Evolutionary conservation across 2,888 invertebrate genomes (phyloP).

Genomic region (Psylliodes chrysocephalus): DNA sequence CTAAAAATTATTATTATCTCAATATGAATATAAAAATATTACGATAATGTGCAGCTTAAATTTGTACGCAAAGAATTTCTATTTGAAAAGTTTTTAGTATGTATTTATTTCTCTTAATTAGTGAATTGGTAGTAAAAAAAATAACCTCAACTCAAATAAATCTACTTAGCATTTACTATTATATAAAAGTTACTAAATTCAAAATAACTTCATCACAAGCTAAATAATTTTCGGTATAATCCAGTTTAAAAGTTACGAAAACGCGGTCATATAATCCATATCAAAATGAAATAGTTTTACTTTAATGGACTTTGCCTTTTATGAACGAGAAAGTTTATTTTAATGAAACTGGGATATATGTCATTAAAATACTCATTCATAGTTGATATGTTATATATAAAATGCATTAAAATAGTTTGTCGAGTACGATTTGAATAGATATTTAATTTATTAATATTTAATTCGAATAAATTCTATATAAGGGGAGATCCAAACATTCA

Average conservation of each 20-base stretch:
- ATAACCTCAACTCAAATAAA: too few relatives aligned
- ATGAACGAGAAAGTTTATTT: slow-evolving; percentile 1
- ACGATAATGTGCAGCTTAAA: too few relatives aligned
- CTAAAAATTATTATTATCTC: too few relatives aligned
- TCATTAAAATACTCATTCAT: background rate
- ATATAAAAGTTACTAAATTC: background rate
- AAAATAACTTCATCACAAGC: slow-evolving; percentile 18
- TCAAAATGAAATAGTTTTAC: slow-evolving; percentile 26
- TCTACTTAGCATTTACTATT: too few relatives aligned
- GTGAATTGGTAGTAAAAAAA: too few relatives aligned
- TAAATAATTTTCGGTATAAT: slow-evolving; percentile 12
- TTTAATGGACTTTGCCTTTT: slow-evolving; percentile 25
- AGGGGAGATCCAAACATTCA: too few relatives aligned
- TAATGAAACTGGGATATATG: background rate
- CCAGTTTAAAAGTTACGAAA: slow-evolving; percentile 19
- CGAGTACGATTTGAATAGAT: too few relatives aligned
- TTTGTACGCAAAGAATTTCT: too few relatives aligned
- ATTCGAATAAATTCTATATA: too few relatives aligned
- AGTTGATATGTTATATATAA: background rate
- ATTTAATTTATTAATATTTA: background rate
- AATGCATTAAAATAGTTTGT: background rate
- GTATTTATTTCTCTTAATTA: too few relatives aligned
- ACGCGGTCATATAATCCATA: slow-evolving; percentile 4
- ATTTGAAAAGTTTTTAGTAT: too few relatives aligned
- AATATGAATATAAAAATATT: too few relatives aligned